Conservation (phyloP, 2,797 vertebrate genomes). For the Microctenopoma stevenorrisi region DNA sequence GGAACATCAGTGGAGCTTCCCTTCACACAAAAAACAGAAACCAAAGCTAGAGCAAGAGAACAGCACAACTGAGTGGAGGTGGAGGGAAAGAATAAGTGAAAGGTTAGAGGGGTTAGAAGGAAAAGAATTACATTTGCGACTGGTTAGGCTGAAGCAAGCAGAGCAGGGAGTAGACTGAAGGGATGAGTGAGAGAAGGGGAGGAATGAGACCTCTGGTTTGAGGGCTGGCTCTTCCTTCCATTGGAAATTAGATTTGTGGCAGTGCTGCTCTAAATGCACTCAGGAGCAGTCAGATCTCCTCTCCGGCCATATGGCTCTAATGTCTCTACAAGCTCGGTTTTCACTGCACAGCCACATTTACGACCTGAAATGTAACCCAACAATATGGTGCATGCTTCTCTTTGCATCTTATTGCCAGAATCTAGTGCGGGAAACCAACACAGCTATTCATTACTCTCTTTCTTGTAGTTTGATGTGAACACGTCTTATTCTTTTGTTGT, state of each 20-base stretch:
- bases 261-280: constrained; percentile 44
- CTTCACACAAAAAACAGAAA: not conserved
- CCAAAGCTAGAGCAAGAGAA: not conserved
- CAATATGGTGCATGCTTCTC: not conserved
- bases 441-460: constrained; percentile 7
- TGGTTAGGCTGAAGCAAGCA: constrained; percentile 36
- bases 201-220: constrained; percentile 66
- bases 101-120: constrained; percentile 25
- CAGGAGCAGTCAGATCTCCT: constrained; percentile 37
- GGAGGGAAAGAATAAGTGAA: constrained; percentile 26
- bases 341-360: constrained; percentile 8
- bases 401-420: not conserved
- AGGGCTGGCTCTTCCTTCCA: constrained; percentile 57
- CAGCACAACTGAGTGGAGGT: constrained; percentile 12
- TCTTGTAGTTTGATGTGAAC: constrained; percentile 5
- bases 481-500: not conserved
- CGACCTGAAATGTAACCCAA: constrained; percentile 9
- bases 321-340: constrained; percentile 31
- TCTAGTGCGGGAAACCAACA: not conserved
- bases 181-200: constrained; percentile 36
- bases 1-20: not conserved
- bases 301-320: constrained; percentile 44
- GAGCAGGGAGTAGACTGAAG: constrained; percentile 40
- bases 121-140: constrained; percentile 28
- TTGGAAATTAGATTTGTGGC: constrained; percentile 72